Evolutionary conservation across 2,797 vertebrate genomes (phyloP), one percentile per base, ranked within the genome.

Genomic region (Rhinatrema bivittatum): DNA sequence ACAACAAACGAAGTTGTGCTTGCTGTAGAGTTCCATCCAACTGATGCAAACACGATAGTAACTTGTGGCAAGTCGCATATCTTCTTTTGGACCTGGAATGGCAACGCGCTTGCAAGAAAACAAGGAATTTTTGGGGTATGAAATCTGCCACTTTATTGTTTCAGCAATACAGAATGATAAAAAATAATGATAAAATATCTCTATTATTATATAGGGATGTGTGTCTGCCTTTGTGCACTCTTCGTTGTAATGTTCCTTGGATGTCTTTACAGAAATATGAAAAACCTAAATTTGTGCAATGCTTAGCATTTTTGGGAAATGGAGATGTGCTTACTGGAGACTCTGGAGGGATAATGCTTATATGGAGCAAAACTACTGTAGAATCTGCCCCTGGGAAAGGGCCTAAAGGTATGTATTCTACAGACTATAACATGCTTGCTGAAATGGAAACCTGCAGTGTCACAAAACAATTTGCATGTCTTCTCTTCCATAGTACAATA

Each of bases 31-130:
- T 98, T 96, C 56, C 95, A 98, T 65, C 95, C 94, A 20, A 93
- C 91, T 1, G 94, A 98, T 35, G 82, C 88, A 29, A 89, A 89
- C 76, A 93, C 86, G 45, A 96, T 98, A 27, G 88, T 98, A 60
- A 98, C 95, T 9, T 97, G 91, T 50, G 95, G 95, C 12, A 98
- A 98, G 79, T 97, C 92, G 30, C 95, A 98, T 78, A 94, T 98
- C 66, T 98, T 98, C 81, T 98, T 98, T 81, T 98, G 95, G 95
- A 93, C 90, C 33, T 98, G 94, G 94, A 88, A 50, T 9, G 89
- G 93, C 32, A 91, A 76, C 67, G 90, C 91, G 1, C 81, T 98
- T 62, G 87, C 90, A 36, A 88, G 91, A 34, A 98, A 98, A 74
- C 94, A 97, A 60, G 95, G 94, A 36, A 93, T 98, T 62, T 98